phyloP scores from a whole-genome alignment of 2,888 invertebrate genomes.

The Cordilura impudica region DNA sequence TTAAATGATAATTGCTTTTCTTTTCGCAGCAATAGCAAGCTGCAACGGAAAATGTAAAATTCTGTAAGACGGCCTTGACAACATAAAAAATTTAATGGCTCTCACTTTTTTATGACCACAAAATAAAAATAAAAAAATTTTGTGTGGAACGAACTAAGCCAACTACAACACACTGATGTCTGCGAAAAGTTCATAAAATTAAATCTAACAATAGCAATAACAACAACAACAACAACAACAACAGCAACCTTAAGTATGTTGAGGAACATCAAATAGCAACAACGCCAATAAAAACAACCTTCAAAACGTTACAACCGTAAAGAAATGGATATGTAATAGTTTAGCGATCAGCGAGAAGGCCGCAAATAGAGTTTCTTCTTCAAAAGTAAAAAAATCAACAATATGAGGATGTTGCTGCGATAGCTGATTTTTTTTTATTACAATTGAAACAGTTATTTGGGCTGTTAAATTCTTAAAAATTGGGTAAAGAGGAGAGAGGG shows the following conservation, averaged over 20 bases:
- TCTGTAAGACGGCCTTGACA: constrained; percentile 75
- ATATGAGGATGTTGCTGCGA: too few species aligned
- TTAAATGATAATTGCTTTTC: constrained; percentile 12
- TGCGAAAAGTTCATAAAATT: constrained; percentile 54
- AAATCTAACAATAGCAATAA: constrained; percentile 30
- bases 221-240: constrained; percentile 9
- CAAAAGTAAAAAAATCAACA: background rate
- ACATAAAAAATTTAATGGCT: constrained; percentile 77
- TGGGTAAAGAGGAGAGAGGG: background rate
- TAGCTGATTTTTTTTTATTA: background rate
- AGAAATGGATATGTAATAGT: constrained; percentile 38
- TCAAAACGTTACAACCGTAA: constrained; percentile 64
- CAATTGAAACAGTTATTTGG: background rate
- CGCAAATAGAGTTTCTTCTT: constrained; percentile 45
- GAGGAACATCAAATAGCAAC: constrained; percentile 23
- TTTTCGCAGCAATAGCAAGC: constrained; percentile 56
- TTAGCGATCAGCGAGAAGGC: constrained; percentile 67
- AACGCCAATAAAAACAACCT: constrained; percentile 2
- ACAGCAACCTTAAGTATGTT: background rate
- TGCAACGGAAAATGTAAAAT: constrained; percentile 69
- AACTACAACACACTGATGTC: constrained; percentile 22
- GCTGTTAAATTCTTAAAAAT: background rate
- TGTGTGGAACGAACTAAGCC: constrained; percentile 4
- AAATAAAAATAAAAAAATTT: constrained; percentile 53
- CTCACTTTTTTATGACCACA: constrained; percentile 74